These are phyloP conservation scores for Vicugna pacos DNA, from an alignment of 2,113 vertebrate species.

Conservation along the genomic window DNA sequence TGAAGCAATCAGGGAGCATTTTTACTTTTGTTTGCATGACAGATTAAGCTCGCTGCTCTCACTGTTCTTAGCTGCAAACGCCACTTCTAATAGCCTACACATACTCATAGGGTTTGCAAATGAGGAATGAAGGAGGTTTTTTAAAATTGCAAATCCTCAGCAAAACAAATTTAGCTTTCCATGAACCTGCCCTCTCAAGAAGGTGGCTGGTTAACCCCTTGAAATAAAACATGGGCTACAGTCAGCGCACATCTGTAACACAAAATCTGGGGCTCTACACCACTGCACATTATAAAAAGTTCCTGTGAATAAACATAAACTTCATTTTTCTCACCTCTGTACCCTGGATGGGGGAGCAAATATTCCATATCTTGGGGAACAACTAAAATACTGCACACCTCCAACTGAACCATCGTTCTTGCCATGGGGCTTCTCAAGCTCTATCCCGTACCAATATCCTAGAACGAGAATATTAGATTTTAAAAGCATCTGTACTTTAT, in stretches of 20 bases:
- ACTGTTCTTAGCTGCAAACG: conserved; percentile 74
- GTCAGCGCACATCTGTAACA: not conserved
- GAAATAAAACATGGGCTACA: not conserved
- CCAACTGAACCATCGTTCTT: conserved; percentile 97
- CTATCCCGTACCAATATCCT: conserved; percentile 97
- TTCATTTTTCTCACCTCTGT: conserved; percentile 90
- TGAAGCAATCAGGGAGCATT: conserved; percentile 83
- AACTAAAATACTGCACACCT: conserved; percentile 95
- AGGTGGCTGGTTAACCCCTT: conserved; percentile 74
- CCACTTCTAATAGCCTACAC: conserved; percentile 76
- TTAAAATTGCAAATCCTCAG: conserved; percentile 81
- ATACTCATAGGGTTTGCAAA: conserved; percentile 80
- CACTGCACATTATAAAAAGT: not conserved
- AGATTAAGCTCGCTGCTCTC: conserved; percentile 79
- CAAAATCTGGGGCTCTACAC: not conserved
- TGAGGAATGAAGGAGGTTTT: conserved; percentile 79
- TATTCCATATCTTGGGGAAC: conserved; percentile 94
- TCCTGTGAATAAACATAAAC: not conserved
- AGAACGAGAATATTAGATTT: conserved; percentile 42
- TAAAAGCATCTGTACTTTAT: not conserved
- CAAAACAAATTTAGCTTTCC: conserved; percentile 76
- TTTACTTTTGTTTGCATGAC: conserved; percentile 82
- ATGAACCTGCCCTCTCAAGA: conserved; percentile 56
- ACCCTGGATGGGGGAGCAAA: conserved; percentile 97
- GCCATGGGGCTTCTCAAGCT: conserved; percentile 95